A percentile compares a stretch with the other conserved stretches of the same genome.
Conservation (phyloP, 2,113 vertebrate genomes). For the Rhinopithecus roxellana region DNA sequence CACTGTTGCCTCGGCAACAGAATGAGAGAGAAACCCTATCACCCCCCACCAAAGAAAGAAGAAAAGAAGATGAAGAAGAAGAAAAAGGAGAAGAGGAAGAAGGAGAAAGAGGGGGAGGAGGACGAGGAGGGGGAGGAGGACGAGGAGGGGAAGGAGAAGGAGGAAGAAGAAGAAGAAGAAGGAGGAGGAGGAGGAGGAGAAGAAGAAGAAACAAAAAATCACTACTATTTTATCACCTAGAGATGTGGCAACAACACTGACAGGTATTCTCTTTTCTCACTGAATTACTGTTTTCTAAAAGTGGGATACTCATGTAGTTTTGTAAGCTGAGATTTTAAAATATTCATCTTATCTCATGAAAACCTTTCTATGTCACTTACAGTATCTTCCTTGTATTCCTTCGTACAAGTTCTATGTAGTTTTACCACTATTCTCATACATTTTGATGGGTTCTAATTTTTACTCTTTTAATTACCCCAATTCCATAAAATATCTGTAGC, state of each 20-base stretch:
- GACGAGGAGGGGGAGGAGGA: fast-evolving
- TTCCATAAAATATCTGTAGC: background rate
- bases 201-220: no score
- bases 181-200: fast-evolving
- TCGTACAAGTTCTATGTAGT: background rate
- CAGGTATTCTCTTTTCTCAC: background rate
- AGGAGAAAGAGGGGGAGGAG: no score
- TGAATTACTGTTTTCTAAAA: background rate
- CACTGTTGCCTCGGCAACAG: no score
- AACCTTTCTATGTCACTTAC: background rate
- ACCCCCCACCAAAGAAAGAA: no score
- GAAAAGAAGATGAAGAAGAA: no score
- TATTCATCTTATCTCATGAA: background rate
- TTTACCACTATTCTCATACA: background rate
- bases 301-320: background rate
- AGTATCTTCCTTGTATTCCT: background rate
- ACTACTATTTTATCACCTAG: background rate
- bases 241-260: background rate
- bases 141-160: fast-evolving
- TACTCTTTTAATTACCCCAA: background rate
- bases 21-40: no score
- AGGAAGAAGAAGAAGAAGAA: fast-evolving
- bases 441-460: background rate
- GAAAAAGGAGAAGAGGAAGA: no score
- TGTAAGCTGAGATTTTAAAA: background rate